A percentile compares a stretch with the other conserved stretches of the same genome.
Evolutionary conservation across 2,113 vertebrate genomes (phyloP).

Genomic region (Mola mola): DNA sequence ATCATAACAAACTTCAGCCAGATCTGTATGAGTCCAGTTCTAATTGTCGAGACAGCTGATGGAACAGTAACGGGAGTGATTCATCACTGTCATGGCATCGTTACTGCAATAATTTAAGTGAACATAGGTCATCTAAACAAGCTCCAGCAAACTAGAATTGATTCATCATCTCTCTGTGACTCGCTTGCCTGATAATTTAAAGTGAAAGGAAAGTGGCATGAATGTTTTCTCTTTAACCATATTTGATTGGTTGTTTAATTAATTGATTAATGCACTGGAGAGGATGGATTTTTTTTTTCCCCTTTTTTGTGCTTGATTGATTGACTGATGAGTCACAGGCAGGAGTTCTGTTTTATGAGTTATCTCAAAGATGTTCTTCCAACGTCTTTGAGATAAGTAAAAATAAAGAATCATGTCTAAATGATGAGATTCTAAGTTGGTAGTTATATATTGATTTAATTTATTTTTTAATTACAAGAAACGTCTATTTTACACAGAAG

Average conservation of each 20-base stretch:
- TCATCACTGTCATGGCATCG: constrained; percentile 68
- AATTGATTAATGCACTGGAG: constrained; percentile 56
- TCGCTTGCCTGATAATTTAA: constrained; percentile 52
- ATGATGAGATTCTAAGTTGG: too few relatives aligned
- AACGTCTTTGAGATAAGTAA: background rate
- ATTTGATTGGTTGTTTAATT: constrained; percentile 51
- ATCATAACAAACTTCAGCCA: constrained; percentile 24
- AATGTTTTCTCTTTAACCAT: constrained; percentile 51
- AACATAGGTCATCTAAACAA: constrained; percentile 72
- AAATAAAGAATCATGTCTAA: too few relatives aligned
- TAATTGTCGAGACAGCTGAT: constrained; percentile 65
- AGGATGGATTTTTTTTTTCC: constrained; percentile 57
- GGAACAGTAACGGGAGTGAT: constrained; percentile 59
- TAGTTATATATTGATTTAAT: too few relatives aligned
- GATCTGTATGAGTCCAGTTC: constrained; percentile 34
- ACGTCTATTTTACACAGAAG: background rate
- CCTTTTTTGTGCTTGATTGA: constrained; percentile 50
- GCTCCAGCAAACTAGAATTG: constrained; percentile 52
- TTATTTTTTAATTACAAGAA: background rate
- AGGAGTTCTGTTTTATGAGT: constrained; percentile 21
- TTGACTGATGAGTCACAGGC: constrained; percentile 43
- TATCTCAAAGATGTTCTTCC: background rate
- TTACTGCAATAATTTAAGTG: constrained; percentile 74
- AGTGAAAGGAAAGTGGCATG: constrained; percentile 37
- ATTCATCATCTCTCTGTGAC: constrained; percentile 64